Evolutionary conservation across 2,888 invertebrate genomes (phyloP), one percentile per base, ranked within the genome.

Genomic region (Drosophila neoperkinsi): DNA sequence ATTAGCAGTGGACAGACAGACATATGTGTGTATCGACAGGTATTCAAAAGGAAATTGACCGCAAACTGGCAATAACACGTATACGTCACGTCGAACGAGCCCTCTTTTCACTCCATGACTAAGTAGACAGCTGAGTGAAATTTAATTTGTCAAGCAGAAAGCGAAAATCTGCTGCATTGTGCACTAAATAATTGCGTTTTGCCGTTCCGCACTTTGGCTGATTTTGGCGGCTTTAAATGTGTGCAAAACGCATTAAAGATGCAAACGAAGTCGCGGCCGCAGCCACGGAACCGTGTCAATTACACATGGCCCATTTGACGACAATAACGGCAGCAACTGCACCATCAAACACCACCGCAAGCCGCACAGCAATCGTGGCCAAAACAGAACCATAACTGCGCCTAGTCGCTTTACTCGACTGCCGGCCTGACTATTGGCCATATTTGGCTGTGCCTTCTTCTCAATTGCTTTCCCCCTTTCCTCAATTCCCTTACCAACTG

Each of bases 191-290:
- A 81, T 86, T 76, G 70, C 71, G 30, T 68, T 58, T 71, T 36
- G 72, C 43, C 53, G 21, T 75, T 60, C 53, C 25, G 67, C 60
- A 36, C 50, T 58, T 49, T 25, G 49, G 63, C 36, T 18, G 34
- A 34, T 62, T 51, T 68, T 62, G 64, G 60, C 28, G 57, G 57
- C 71, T 77, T 65, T 51, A 64, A 80, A 72, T 70, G 73, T 77
- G 71, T 78, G 85, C 90, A 70, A 88, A 85, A 74, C 69, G 73
- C 84, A 88, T 84, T 85, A 63, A 74, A 74, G 84, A 73, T 82
- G 74, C 85, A 74, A 71, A 50, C 73, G 30, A 67, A 68, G 59
- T 68, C 56, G 57, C 55, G 55, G 62, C 53, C 52, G 55, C 53
- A 66, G 56, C 58, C 81, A 61, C 66, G 77, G 55, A 75, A 70